A percentile compares a stretch with the other conserved stretches of the same genome.
Evolutionary conservation across 37 sponge, comb jelly and placozoan species (phyloP).

Genomic region (Eunapius fragilis): DNA sequence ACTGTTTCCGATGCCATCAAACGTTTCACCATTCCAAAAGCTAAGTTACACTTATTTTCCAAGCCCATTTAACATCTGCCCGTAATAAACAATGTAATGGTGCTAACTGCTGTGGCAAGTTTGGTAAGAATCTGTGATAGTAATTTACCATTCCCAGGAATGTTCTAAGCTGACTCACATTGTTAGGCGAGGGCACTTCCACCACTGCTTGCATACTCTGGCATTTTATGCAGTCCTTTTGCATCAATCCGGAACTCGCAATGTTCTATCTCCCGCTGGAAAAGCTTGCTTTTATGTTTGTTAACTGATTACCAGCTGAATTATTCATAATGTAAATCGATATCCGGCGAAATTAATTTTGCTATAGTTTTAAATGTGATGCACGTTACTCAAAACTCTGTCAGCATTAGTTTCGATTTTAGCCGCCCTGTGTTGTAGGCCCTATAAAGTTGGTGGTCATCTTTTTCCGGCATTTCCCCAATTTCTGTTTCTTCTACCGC

Average conservation of each 20-base stretch:
- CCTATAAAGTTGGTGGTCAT: too few relatives aligned
- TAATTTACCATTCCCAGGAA: slow-evolving; percentile 38
- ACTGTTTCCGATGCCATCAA: slow-evolving; percentile 13
- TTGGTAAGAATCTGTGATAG: slow-evolving; percentile 21
- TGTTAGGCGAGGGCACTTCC: slow-evolving; percentile 18
- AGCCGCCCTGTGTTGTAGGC: too few relatives aligned
- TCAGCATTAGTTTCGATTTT: too few relatives aligned
- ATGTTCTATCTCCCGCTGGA: slow-evolving; percentile 1
- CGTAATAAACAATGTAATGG: slow-evolving; percentile 14
- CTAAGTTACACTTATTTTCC: neutral
- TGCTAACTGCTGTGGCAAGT: slow-evolving; percentile 8
- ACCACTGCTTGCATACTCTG: neutral
- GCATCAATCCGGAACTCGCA: neutral
- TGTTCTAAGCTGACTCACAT: slow-evolving; percentile 12
- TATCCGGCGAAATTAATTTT: too few relatives aligned
- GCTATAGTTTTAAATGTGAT: too few relatives aligned
- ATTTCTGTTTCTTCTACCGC: too few relatives aligned
- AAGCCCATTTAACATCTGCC: neutral
- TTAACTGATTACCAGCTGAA: too few relatives aligned
- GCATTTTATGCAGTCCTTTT: slow-evolving; percentile 6
- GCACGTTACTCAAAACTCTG: too few relatives aligned
- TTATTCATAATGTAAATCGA: too few relatives aligned
- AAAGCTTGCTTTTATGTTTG: slow-evolving; percentile 13
- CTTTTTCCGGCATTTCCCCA: slow-evolving; percentile 45
- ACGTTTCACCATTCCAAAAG: slow-evolving; percentile 16